Percentiles rank a stretch among this genome's conserved stretches.
These are phyloP conservation scores for Volucella zonaria DNA, from an alignment of 2,888 invertebrate genomes.

Conservation along the genomic window DNA sequence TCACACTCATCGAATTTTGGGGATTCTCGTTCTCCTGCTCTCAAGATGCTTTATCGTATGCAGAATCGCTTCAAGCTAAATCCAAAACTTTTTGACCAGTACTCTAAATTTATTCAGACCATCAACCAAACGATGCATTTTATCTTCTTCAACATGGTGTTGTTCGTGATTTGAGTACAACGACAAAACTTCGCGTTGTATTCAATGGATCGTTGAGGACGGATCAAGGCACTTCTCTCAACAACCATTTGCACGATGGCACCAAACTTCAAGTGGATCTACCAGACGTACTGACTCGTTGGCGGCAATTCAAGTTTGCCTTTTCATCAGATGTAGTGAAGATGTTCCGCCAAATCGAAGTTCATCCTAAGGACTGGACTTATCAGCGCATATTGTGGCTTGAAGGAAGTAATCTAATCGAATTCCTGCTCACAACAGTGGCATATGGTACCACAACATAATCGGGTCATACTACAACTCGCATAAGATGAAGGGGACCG, in stretches of 20 bases:
- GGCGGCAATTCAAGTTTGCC: neutral
- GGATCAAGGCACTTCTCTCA: constrained; percentile 8
- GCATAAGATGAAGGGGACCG: too few species aligned
- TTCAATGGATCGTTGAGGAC: constrained; percentile 21
- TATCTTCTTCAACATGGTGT: too few species aligned
- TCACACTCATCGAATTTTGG: constrained; percentile 20
- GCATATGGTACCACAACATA: too few species aligned
- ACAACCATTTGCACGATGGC: constrained; percentile 23
- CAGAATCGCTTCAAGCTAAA: constrained; percentile 27
- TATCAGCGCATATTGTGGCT: constrained; percentile 50
- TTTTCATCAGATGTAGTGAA: constrained; percentile 6
- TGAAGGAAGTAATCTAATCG: neutral
- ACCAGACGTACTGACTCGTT: neutral
- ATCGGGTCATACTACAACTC: constrained; percentile 18
- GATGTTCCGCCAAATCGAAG: constrained; percentile 40
- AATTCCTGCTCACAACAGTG: too few species aligned
- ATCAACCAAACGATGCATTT: too few species aligned
- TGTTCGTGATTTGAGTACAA: too few species aligned
- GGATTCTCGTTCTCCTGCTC: constrained; percentile 34
- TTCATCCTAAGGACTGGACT: constrained; percentile 32
- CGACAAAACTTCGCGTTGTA: too few species aligned
- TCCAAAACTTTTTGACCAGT: constrained; percentile 14
- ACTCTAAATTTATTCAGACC: constrained; percentile 39
- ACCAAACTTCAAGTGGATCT: constrained; percentile 18
- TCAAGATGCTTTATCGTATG: constrained; percentile 31